These are phyloP conservation scores for Samia ricini DNA, from an alignment of 1,140 invertebrate genomes.

Conservation along the genomic window DNA sequence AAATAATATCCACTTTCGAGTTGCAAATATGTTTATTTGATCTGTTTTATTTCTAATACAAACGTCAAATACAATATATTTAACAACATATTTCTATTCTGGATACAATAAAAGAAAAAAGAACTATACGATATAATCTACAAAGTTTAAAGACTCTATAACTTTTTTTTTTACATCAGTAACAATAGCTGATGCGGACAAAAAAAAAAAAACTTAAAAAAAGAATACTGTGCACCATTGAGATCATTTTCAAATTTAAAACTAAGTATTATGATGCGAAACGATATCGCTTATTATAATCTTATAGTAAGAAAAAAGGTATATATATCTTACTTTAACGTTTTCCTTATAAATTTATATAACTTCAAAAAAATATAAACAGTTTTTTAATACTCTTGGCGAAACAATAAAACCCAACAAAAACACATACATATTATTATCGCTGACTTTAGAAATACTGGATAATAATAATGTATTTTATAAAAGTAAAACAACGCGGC, in stretches of 20 bases:
- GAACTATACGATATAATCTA: neutral
- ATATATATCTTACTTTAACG: neutral
- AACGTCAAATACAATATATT: neutral
- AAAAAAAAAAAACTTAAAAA: slow-evolving; percentile 3
- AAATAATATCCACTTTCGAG: neutral
- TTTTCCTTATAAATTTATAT: neutral
- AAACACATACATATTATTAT: neutral
- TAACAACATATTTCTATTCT: neutral
- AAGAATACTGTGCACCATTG: slow-evolving; percentile 61
- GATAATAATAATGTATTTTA: too few relatives aligned
- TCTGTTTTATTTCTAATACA: neutral
- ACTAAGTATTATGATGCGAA: slow-evolving; percentile 19
- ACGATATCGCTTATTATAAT: neutral
- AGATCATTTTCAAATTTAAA: slow-evolving; percentile 54
- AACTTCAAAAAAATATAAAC: neutral
- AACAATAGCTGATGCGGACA: slow-evolving; percentile 15
- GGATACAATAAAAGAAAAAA: neutral
- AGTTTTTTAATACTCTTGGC: neutral
- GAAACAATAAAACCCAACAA: neutral
- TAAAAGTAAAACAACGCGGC: too few relatives aligned
- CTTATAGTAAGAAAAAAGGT: neutral
- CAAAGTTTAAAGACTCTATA: neutral
- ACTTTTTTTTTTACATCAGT: neutral
- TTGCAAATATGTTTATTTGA: neutral
- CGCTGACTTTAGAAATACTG: neutral